A percentile compares a stretch with the other conserved stretches of the same genome.
These are phyloP conservation scores for Creontiades dilutus DNA, from an alignment of 2,888 invertebrate genomes.

Conservation along the genomic window DNA sequence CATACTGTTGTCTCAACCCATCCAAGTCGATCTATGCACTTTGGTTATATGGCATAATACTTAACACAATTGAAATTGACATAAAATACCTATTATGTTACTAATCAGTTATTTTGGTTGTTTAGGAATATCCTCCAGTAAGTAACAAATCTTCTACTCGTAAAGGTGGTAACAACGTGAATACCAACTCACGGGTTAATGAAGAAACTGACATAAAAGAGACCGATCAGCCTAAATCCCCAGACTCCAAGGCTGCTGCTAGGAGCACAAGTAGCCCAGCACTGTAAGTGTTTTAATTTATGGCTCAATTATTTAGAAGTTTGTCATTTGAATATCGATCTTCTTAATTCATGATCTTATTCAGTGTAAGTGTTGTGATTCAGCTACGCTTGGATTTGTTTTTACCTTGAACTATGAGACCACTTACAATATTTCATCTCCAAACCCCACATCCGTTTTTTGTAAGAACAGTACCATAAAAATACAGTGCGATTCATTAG, in stretches of 20 bases:
- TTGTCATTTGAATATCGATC: no score
- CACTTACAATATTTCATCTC: no score
- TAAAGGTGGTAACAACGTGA: constrained; percentile 78
- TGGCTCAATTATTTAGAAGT: background rate
- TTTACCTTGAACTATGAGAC: no score
- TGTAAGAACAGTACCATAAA: no score
- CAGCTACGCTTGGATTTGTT: no score
- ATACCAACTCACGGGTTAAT: constrained; percentile 78
- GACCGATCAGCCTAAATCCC: constrained; percentile 72
- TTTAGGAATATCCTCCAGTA: constrained; percentile 82
- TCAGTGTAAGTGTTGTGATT: no score
- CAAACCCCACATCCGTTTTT: no score
- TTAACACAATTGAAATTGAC: background rate
- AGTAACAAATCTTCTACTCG: constrained; percentile 80
- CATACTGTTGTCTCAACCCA: no score
- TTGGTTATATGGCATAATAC: background rate
- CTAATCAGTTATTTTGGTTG: constrained; percentile 21
- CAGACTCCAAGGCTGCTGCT: constrained; percentile 73
- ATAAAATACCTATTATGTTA: background rate
- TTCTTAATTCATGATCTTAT: no score
- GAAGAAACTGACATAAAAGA: constrained; percentile 75
- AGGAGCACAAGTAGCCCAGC: constrained; percentile 67
- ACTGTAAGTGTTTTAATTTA: constrained; percentile 35
- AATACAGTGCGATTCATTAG: no score
- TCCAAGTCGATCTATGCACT: no score